Base-by-base conservation (phyloP, 2,113 vertebrate species). In the Grallaria varia region DNA sequence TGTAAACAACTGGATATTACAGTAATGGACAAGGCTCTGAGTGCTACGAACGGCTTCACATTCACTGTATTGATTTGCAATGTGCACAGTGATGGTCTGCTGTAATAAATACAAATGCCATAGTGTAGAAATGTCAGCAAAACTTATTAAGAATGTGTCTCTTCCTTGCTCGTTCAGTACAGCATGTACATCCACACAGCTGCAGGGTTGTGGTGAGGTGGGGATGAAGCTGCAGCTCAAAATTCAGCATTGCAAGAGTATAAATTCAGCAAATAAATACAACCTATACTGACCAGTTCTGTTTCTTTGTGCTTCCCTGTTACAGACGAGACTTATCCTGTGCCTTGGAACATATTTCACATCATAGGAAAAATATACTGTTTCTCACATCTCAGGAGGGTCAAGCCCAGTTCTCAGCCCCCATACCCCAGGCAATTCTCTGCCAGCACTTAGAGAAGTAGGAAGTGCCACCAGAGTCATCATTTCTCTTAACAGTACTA, bases 41-140 rank as follows among this genome's bases (percentile, higher is more conserved):
- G 93, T 79, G 90, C 94, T 91, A 62, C 0, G 56, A 93, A 63
- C 10, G 3, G 87, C 76, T 96, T 95, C 89, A 73, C 91, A 89
- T 95, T 95, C 91, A 8, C 93, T 74, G 73, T 96, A 96, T 95
- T 97, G 96, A 95, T 97, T 95, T 97, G 94, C 88, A 95, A 50
- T 31, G 93, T 95, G 89, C 80, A 74, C 87, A n/a, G 94, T 74
- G 94, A 95, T 96, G 83, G 85, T 93, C 86, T 90, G 87, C 91
- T 95, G 88, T 95, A 97, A 95, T 93, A 96, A 92, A 96, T 84
- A 94, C 91, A 93, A 95, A 94, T 93, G 86, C 86, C 86, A 89
- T 84, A n/a, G 79, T 12, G 15, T 71, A 96, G 95, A 95, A 96
- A 97, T 95, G 95, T 96, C 96, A 96, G 93, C 95, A 84, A 83